These are phyloP conservation scores for Dreissena polymorpha DNA, from an alignment of 1,140 invertebrate species.

Conservation along the genomic window DNA sequence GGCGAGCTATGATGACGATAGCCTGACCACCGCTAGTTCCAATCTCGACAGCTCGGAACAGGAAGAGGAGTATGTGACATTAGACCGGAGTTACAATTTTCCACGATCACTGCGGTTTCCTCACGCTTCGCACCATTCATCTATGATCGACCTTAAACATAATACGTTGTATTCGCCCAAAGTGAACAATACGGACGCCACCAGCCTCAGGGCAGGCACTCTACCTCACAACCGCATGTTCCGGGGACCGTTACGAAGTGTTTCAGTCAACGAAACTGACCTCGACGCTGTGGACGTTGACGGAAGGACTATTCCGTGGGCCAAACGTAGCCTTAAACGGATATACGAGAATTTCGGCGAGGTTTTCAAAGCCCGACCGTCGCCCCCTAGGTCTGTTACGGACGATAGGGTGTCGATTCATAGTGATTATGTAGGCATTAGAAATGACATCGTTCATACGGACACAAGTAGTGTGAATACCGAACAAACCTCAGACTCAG, in stretches of 20 bases:
- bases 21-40: constrained; percentile 52
- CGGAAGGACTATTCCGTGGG: constrained; percentile 44
- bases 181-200: constrained; percentile 44
- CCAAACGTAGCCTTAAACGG: constrained; percentile 49
- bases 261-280: constrained; percentile 49
- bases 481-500: not conserved
- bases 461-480: constrained; percentile 26
- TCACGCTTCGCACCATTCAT: constrained; percentile 41
- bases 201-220: not conserved
- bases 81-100: constrained; percentile 62
- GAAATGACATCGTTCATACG: constrained; percentile 4
- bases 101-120: constrained; percentile 11
- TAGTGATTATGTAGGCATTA: constrained; percentile 49
- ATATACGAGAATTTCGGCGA: constrained; percentile 55
- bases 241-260: constrained; percentile 36
- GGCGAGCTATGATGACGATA: constrained; percentile 51
- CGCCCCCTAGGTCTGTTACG: not conserved
- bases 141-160: constrained; percentile 55
- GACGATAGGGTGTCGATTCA: constrained; percentile 43
- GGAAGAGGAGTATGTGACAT: constrained; percentile 64
- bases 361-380: constrained; percentile 28
- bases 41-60: constrained; percentile 58
- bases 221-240: constrained; percentile 43
- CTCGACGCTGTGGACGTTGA: constrained; percentile 42
- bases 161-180: constrained; percentile 50